These are phyloP conservation scores for Zaprionus taronus DNA, from an alignment of 1,140 invertebrate species.

Conservation along the genomic window DNA sequence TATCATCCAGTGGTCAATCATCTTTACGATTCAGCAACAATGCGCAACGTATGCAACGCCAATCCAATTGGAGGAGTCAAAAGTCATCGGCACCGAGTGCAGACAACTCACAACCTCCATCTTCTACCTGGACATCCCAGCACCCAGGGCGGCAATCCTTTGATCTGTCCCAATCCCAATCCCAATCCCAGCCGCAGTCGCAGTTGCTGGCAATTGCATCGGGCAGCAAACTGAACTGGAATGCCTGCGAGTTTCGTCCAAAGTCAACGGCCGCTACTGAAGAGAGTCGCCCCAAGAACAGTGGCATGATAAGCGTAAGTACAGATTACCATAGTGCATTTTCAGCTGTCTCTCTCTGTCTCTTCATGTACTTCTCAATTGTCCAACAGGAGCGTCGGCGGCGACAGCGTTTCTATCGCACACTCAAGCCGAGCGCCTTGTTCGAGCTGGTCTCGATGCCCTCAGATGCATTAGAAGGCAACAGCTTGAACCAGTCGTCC, in stretches of 20 bases:
- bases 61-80: neutral
- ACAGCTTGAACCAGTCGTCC: neutral
- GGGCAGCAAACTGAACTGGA: conserved; percentile 30
- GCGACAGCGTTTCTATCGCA: conserved; percentile 34
- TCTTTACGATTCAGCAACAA: neutral
- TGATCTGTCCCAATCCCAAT: neutral
- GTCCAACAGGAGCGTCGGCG: conserved; percentile 12
- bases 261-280: neutral
- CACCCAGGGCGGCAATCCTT: neutral
- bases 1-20: neutral
- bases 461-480: neutral
- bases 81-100: neutral
- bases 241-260: conserved; percentile 35
- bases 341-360: too few relatives aligned
- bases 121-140: neutral
- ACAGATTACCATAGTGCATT: neutral
- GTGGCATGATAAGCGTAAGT: conserved; percentile 24
- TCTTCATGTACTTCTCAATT: neutral
- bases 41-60: neutral
- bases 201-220: neutral
- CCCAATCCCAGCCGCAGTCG: neutral
- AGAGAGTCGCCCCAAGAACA: neutral
- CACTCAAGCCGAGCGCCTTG: conserved; percentile 24
- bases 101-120: neutral
- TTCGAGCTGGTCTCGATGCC: conserved; percentile 29